phyloP scores from a whole-genome alignment of 2,888 invertebrate genomes.

The Diarsia rubi region DNA sequence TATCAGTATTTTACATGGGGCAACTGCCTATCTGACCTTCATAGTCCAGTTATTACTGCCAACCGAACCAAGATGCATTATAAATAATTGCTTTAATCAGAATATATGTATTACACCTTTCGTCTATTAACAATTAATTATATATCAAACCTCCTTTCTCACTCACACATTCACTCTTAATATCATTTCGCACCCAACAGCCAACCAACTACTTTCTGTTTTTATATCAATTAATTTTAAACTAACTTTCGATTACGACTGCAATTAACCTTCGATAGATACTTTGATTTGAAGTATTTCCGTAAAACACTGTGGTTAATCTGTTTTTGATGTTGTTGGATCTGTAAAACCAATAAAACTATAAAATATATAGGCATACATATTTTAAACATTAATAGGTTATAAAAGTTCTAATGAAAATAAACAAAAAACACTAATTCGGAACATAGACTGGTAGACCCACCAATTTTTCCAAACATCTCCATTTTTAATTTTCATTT shows the following conservation, averaged over 20 bases:
- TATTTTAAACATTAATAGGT: background rate
- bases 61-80: background rate
- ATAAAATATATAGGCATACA: background rate
- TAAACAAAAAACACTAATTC: background rate
- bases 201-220: constrained; percentile 52
- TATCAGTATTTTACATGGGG: no score
- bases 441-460: background rate
- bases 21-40: no score
- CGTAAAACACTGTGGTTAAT: constrained; percentile 5
- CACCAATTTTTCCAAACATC: background rate
- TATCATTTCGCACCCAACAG: constrained; percentile 23
- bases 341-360: background rate
- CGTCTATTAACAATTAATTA: background rate
- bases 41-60: no score
- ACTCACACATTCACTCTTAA: constrained; percentile 17
- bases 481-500: constrained; percentile 3
- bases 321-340: background rate
- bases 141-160: constrained; percentile 21
- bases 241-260: constrained; percentile 38
- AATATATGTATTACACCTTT: background rate
- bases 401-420: constrained; percentile 1
- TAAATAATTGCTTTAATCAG: background rate
- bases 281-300: constrained; percentile 10
- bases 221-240: constrained; percentile 33
- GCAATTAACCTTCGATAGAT: constrained; percentile 4